phyloP scores from a whole-genome alignment of 2,113 vertebrate genomes.

The Calidris pugnax region DNA sequence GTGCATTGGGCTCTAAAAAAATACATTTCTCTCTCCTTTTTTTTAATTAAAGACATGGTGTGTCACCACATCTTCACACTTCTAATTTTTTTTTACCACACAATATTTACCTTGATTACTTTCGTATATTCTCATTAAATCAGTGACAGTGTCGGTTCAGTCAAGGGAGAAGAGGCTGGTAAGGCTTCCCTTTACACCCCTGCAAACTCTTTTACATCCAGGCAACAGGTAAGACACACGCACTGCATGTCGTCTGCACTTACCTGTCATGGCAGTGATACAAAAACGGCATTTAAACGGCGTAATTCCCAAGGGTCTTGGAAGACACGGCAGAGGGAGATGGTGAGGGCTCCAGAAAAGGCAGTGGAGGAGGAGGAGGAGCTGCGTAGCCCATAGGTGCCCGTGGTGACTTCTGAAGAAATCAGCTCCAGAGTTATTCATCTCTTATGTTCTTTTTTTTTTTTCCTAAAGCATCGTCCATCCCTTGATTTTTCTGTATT shows the following conservation, averaged over 20 bases:
- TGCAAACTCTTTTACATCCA: rapidly evolving
- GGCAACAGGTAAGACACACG: rapidly evolving
- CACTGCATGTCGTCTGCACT: rapidly evolving
- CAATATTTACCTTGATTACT: background rate
- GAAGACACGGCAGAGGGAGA: rapidly evolving
- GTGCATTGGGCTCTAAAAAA: background rate
- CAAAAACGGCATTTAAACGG: background rate
- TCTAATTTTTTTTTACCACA: background rate
- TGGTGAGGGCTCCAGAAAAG: background rate
- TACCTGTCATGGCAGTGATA: rapidly evolving
- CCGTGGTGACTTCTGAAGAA: background rate
- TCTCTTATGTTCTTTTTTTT: background rate
- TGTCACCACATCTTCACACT: background rate
- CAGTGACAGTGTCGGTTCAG: too few relatives aligned
- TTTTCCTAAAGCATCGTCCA: background rate
- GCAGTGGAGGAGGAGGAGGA: background rate
- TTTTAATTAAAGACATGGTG: background rate
- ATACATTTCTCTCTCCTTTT: rapidly evolving
- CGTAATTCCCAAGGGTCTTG: rapidly evolving
- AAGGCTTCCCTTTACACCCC: background rate
- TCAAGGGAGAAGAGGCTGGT: background rate
- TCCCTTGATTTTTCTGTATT: background rate
- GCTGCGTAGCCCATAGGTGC: background rate
- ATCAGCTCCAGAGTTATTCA: background rate
- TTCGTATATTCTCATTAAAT: background rate